phyloP scores from a whole-genome alignment of 2,888 invertebrate species.

The Timandra comae region DNA sequence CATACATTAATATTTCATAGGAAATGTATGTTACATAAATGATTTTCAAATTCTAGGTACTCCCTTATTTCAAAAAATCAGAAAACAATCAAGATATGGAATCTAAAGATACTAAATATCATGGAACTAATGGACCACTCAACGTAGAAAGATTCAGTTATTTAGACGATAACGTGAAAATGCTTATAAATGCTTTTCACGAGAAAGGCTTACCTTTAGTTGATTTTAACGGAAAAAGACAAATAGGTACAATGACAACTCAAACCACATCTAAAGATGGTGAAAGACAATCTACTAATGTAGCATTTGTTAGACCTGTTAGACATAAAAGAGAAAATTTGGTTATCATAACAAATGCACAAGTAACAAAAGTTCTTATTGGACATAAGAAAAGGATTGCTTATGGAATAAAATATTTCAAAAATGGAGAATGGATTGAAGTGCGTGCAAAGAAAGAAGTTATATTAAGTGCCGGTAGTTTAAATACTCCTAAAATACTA shows the following conservation, averaged over 20 bases:
- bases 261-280: constrained; percentile 79
- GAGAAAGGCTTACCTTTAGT: constrained; percentile 75
- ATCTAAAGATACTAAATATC: constrained; percentile 65
- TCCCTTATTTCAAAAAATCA: constrained; percentile 82
- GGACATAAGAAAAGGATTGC: constrained; percentile 43
- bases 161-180: constrained; percentile 71
- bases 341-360: constrained; percentile 59
- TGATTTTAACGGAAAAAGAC: constrained; percentile 74
- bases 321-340: constrained; percentile 69
- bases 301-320: constrained; percentile 79
- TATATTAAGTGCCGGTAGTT: constrained; percentile 75
- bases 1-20: too few relatives aligned
- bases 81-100: constrained; percentile 76
- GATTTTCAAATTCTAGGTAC: constrained; percentile 68
- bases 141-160: constrained; percentile 79
- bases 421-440: constrained; percentile 29
- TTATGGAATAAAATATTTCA: constrained; percentile 44
- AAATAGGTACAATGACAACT: constrained; percentile 78
- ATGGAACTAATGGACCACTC: constrained; percentile 76
- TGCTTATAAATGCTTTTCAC: constrained; percentile 74
- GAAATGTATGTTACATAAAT: too few relatives aligned
- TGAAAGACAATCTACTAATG: constrained; percentile 76
- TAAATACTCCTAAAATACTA: constrained; percentile 78
- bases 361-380: constrained; percentile 75
- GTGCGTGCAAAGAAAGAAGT: constrained; percentile 73